Percentiles rank a stretch among this genome's conserved stretches.
phyloP scores from a whole-genome alignment of 2,888 invertebrate genomes.

The Diadromus collaris region DNA sequence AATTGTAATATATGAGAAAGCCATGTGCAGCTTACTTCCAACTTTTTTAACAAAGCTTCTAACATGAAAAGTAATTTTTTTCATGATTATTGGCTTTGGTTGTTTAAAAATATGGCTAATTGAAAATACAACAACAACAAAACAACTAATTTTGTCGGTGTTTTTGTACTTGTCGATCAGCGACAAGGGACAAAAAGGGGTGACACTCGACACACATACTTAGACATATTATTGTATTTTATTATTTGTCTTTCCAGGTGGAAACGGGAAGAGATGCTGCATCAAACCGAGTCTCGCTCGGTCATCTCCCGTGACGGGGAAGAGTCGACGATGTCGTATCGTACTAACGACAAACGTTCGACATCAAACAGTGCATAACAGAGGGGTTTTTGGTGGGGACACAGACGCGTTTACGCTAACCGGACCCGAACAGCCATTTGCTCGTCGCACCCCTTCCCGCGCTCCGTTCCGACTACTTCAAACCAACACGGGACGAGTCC shows the following conservation, averaged over 20 bases:
- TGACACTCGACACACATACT: conserved; percentile 20
- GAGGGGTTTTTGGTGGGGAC: conserved; percentile 10
- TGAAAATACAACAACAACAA: too few species aligned
- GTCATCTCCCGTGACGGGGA: conserved; percentile 34
- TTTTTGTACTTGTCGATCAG: too few species aligned
- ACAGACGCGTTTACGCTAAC: conserved; percentile 43
- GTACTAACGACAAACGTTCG: conserved; percentile 61
- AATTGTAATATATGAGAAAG: too few species aligned
- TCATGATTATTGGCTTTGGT: too few species aligned
- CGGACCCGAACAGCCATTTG: conserved; percentile 28
- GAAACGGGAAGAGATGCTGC: conserved; percentile 38
- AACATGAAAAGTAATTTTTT: too few species aligned
- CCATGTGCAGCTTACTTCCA: too few species aligned
- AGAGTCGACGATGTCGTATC: conserved; percentile 59
- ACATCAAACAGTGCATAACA: conserved; percentile 59
- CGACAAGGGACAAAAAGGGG: too few species aligned
- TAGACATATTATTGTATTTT: too few species aligned
- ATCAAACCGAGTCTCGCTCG: conserved; percentile 24
- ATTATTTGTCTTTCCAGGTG: conserved; percentile 21
- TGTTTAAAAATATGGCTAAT: too few species aligned
- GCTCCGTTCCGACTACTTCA: conserved; percentile 11
- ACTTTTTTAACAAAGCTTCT: too few species aligned
- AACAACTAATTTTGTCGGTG: too few species aligned
- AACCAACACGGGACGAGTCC: neutral
- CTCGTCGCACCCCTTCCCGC: conserved; percentile 17